phyloP scores from a whole-genome alignment of 1,140 invertebrate genomes.

The Metopolophium dirhodum region DNA sequence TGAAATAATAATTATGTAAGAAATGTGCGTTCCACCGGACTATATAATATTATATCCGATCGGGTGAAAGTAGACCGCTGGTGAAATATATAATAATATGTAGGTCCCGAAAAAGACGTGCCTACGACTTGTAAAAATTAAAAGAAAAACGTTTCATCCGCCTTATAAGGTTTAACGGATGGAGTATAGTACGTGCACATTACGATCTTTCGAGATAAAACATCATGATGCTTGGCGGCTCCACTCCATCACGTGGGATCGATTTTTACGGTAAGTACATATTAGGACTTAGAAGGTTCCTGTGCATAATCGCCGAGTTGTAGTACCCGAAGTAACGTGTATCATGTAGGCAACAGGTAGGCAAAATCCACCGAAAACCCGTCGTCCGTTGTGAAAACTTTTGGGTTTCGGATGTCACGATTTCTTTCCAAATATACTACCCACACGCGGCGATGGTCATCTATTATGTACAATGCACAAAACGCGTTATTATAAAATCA shows the following conservation, averaged over 20 bases:
- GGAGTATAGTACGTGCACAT: neutral
- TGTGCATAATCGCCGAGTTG: too few species aligned
- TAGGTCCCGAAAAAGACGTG: neutral
- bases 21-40: neutral
- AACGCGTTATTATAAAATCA: too few species aligned
- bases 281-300: neutral
- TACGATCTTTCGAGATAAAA: neutral
- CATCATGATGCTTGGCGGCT: neutral
- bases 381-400: neutral
- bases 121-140: neutral
- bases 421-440: neutral
- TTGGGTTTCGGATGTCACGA: neutral
- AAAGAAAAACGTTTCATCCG: neutral
- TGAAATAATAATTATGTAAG: constrained; percentile 55
- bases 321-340: too few species aligned
- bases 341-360: neutral
- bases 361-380: neutral
- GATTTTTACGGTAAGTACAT: neutral
- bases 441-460: neutral
- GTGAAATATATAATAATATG: neutral
- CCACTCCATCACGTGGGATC: neutral
- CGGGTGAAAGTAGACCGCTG: constrained; percentile 40
- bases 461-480: neutral
- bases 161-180: neutral
- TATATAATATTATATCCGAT: constrained; percentile 21